A percentile compares a stretch with the other conserved stretches of the same genome.
These are phyloP conservation scores for Benitochromis conjunctus DNA, from an alignment of 2,113 vertebrate species.

Conservation along the genomic window DNA sequence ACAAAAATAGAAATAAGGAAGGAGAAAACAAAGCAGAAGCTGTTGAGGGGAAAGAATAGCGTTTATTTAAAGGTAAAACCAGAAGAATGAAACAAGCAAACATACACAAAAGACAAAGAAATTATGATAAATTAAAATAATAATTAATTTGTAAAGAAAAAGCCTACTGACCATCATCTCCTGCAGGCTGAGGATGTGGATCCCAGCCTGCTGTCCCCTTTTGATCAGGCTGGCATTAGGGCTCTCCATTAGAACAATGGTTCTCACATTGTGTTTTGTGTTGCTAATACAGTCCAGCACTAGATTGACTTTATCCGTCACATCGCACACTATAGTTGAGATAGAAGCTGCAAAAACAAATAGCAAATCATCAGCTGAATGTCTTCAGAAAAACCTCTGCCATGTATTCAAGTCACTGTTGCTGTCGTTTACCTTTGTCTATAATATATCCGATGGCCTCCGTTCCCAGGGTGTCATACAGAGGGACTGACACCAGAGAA, in stretches of 20 bases:
- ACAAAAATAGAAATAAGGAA: not conserved
- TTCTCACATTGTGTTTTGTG: constrained; percentile 73
- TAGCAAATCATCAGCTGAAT: not conserved
- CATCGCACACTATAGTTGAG: constrained; percentile 84
- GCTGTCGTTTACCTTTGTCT: constrained; percentile 78
- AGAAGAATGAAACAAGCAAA: not conserved
- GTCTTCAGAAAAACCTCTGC: not conserved
- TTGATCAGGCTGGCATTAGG: constrained; percentile 75
- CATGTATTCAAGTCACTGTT: not conserved
- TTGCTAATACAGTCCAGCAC: constrained; percentile 77
- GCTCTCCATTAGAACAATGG: constrained; percentile 81
- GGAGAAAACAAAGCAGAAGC: not conserved
- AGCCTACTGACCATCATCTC: constrained; percentile 77
- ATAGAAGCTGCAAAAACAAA: constrained; percentile 73
- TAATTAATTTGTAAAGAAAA: not conserved
- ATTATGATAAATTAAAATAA: not conserved
- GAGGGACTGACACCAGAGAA: constrained; percentile 87
- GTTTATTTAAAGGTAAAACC: not conserved
- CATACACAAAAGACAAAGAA: not conserved
- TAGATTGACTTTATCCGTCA: constrained; percentile 77
- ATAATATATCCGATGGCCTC: constrained; percentile 86
- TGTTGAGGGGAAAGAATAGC: not conserved
- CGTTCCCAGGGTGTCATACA: constrained; percentile 88
- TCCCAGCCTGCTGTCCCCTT: constrained; percentile 74
- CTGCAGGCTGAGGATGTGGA: constrained; percentile 81